Evolutionary conservation across 1,140 invertebrate genomes (phyloP), one percentile per base, ranked within the genome.

Genomic region (Heliothis virescens): DNA sequence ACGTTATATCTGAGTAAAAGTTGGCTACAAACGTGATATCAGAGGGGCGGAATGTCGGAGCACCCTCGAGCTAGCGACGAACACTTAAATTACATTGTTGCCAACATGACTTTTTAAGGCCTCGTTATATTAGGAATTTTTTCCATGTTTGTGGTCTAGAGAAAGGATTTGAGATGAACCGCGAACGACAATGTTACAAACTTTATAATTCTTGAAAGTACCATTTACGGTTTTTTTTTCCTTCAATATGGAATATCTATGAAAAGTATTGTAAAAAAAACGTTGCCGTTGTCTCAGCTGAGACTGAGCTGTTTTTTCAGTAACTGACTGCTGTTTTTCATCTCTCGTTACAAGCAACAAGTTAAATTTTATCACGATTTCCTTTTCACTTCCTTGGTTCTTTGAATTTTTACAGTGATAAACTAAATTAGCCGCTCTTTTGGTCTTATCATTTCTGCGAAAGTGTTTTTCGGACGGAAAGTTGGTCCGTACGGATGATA

Each of bases 71-170:
- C 13, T 72, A 60, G 18, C 67, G 52, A 26, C 29, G 65, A 57
- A 41, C 77, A 72, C 67, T 79, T 55, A 79, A 79, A 79, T 79
- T 79, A 72, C 67, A 79, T 72, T 79, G 65, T 79, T 72, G 65
- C 77, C 47, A 60, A 72, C 69, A 72, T 72, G 69, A 72, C 47
- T 72, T 72, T 72, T 72, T 57, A 72, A 72, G 69, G n/a, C 52
- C 50, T 72, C 52, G 69, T 72, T 72, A 67, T 50, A 72, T 72
- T 52, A 71, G 69, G 15, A 29, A 41, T 72, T 72, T 72, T 72
- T 72, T 57, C 50, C 69, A 57, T 72, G 52, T 15, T 57, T 72
- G 52, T 57, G 67, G 67, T n/a, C 41, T n/a, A 52, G 13, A 72
- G 52, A 72, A 53, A 41, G 52, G 69, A 34, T 57, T 72, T 18